These are phyloP conservation scores for Tychaedon coryphoeus DNA, from an alignment of 2,113 vertebrate genomes.

Conservation along the genomic window DNA sequence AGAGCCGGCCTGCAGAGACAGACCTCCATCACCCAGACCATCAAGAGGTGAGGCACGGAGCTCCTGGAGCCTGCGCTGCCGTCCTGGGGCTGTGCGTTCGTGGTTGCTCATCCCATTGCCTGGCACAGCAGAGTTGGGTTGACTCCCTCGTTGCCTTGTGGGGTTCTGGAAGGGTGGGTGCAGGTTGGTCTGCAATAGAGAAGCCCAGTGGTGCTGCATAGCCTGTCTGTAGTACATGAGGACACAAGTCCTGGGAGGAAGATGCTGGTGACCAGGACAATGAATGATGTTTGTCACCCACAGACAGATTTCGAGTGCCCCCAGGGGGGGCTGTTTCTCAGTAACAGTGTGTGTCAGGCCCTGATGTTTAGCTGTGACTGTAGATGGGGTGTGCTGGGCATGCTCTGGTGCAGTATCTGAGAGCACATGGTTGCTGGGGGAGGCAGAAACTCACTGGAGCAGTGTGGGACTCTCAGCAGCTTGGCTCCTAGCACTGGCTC, in stretches of 20 bases:
- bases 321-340: background rate
- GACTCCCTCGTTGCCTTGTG: background rate
- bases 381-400: background rate
- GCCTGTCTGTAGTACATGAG: background rate
- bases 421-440: background rate
- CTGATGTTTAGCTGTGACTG: background rate
- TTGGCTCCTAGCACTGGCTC: background rate
- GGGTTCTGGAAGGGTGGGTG: background rate
- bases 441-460: background rate
- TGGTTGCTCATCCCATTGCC: accelerated
- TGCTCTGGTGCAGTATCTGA: background rate
- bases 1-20: slow-evolving; percentile 86
- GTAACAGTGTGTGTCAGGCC: background rate
- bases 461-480: background rate
- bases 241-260: background rate
- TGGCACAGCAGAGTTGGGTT: background rate
- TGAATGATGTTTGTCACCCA: background rate
- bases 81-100: accelerated
- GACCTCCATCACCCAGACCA: slow-evolving; percentile 97
- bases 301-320: background rate
- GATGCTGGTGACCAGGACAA: background rate
- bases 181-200: accelerated
- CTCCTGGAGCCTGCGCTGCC: background rate
- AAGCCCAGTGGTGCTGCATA: background rate
- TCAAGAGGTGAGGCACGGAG: slow-evolving; percentile 83